Percentiles rank a stretch among this genome's conserved stretches.
Evolutionary conservation across 2,113 vertebrate genomes (phyloP).

Genomic region (Cromileptes altivelis): DNA sequence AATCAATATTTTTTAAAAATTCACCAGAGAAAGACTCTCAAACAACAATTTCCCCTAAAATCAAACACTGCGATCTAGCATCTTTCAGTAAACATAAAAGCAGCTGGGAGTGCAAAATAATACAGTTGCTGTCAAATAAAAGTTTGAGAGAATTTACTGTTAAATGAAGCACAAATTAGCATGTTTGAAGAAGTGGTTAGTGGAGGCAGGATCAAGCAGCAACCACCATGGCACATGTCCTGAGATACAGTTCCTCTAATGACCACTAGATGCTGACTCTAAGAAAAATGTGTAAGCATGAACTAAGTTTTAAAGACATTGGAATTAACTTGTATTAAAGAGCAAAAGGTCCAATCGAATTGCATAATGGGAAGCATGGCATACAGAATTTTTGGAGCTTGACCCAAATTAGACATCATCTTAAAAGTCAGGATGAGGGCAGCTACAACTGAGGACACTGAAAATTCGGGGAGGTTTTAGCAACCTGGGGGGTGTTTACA

Average conservation of each 20-base stretch:
- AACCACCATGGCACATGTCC: neutral
- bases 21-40: neutral
- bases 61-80: neutral
- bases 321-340: neutral
- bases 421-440: neutral
- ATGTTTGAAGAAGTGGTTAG: neutral
- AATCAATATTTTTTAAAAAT: neutral
- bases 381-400: neutral
- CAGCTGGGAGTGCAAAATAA: neutral
- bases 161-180: neutral
- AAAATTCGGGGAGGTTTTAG: too few relatives aligned
- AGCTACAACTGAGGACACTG: neutral
- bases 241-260: constrained; percentile 3
- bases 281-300: neutral
- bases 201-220: neutral
- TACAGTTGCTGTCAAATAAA: constrained; percentile 3
- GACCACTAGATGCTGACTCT: neutral
- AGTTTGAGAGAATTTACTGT: neutral
- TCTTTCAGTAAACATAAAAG: neutral
- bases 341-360: neutral
- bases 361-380: neutral
- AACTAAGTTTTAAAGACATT: neutral
- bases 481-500: too few relatives aligned
- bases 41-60: neutral
- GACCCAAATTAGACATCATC: neutral